phyloP scores from a whole-genome alignment of 2,113 vertebrate genomes.

The Hippocampus comes region DNA sequence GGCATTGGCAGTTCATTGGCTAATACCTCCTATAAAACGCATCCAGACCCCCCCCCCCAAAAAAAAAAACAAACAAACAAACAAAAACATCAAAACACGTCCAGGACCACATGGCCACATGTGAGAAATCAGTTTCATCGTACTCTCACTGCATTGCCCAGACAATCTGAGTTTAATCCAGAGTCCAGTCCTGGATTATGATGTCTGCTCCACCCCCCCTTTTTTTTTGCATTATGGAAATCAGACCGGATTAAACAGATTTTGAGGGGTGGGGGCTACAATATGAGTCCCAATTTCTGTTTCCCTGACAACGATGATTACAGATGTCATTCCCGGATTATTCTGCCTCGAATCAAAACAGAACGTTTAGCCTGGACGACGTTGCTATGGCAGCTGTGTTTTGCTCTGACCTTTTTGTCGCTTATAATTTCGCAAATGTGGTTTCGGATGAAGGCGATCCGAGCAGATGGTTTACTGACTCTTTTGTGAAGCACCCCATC shows the following conservation, averaged over 20 bases:
- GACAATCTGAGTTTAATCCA: slow-evolving; percentile 63
- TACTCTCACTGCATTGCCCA: slow-evolving; percentile 51
- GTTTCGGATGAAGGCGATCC: slow-evolving; percentile 26
- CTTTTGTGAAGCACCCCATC: slow-evolving; percentile 10
- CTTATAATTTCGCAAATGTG: not conserved
- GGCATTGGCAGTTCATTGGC: not conserved
- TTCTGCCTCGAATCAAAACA: not conserved
- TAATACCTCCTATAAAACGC: no score
- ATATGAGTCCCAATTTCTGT: not conserved
- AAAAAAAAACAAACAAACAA: no score
- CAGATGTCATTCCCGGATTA: slow-evolving; percentile 16
- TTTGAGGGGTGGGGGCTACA: not conserved
- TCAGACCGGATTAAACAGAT: slow-evolving; percentile 46
- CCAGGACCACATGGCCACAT: not conserved
- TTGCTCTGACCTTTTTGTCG: not conserved
- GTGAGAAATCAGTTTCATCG: slow-evolving; percentile 47
- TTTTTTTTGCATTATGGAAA: slow-evolving; percentile 39
- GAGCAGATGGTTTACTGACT: slow-evolving; percentile 28
- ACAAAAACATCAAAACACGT: no score
- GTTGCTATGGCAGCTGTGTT: slow-evolving; percentile 39
- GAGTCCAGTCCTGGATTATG: slow-evolving; percentile 60
- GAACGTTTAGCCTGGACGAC: slow-evolving; percentile 10
- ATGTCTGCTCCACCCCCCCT: slow-evolving; percentile 47
- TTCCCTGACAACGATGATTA: slow-evolving; percentile 23
- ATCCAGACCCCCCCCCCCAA: no score